Evolutionary conservation across 2,113 vertebrate species (phyloP), one percentile per base, ranked within the genome.

Genomic region (Corythaeola cristata): DNA sequence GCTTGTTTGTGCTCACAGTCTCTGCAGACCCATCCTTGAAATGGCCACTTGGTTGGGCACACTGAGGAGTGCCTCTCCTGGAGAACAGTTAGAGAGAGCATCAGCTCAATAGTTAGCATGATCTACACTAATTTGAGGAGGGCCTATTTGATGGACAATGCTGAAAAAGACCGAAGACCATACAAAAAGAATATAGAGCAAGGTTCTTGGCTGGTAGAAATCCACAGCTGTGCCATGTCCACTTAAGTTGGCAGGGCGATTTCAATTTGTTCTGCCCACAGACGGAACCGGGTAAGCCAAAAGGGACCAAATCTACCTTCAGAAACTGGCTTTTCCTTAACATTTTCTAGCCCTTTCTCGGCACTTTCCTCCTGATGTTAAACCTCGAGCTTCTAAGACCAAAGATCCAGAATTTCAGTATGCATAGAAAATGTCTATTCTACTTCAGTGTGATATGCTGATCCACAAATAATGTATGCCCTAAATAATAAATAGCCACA

Each of bases 401-500:
- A 89, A 82, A 27, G 18, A 73, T 74, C 20, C 47, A 88, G 59
- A 88, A 90, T 90, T 86, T 79, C 55, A 37, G 33, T 47, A 35
- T 30, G 60, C 50, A 22, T 83, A 41, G 66, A 77, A 88, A 91
- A 81, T 5, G 19, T 11, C 67, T 88, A 58, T 44, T 85, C 33
- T 64, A 56, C 32, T 92, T 84, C 69, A 69, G 30, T 47, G 37
- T 27, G 52, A 59, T 60, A 88, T 32, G 66, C 39, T 90, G 55
- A 74, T 75, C 76, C 71, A 75, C 78, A 93, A 69, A 94, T 50
- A 94, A 85, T 22, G 44, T 50, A 82, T 76, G 53, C 30, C 75
- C 72, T 91, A 95, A 94, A 94, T 88, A 95, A 93, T 91, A 94
- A 78, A 95, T 80, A 95, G 56, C 74, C 59, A 79, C 14, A 47